These are phyloP conservation scores for Drosophila mercatorum DNA, from an alignment of 2,888 invertebrate genomes.

Conservation along the genomic window DNA sequence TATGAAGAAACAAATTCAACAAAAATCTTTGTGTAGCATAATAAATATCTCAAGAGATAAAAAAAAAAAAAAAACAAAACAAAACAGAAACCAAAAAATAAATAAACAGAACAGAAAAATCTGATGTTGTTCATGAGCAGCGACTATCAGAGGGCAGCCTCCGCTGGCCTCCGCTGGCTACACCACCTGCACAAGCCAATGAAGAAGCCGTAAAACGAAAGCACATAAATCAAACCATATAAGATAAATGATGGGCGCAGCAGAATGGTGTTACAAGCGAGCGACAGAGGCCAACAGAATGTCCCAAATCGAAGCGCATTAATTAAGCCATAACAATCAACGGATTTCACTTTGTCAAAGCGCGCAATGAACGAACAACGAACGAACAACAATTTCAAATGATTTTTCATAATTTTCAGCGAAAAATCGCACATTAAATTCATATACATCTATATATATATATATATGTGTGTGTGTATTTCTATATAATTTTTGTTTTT, in stretches of 20 bases:
- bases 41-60: conserved; percentile 29
- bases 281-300: conserved; percentile 19
- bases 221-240: conserved; percentile 43
- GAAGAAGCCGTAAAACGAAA: conserved; percentile 21
- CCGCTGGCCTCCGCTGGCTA: not conserved
- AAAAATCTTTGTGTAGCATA: conserved; percentile 13
- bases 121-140: conserved; percentile 25
- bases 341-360: conserved; percentile 42
- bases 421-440: conserved; percentile 7
- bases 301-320: conserved; percentile 54
- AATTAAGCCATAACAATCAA: conserved; percentile 68
- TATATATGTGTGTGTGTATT: too few species aligned
- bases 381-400: conserved; percentile 18
- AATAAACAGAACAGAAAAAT: conserved; percentile 1
- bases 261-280: conserved; percentile 20
- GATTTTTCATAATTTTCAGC: conserved; percentile 4
- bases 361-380: conserved; percentile 8
- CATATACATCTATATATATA: not conserved
- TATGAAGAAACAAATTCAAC: not conserved
- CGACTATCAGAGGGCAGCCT: conserved; percentile 12
- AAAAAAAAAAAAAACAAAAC: not conserved
- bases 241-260: conserved; percentile 41
- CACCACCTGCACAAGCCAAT: not conserved
- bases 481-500: not conserved
- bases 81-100: not conserved